Evolutionary conservation across 1,140 invertebrate genomes (phyloP).

Genomic region (Procambarus virginalis): DNA sequence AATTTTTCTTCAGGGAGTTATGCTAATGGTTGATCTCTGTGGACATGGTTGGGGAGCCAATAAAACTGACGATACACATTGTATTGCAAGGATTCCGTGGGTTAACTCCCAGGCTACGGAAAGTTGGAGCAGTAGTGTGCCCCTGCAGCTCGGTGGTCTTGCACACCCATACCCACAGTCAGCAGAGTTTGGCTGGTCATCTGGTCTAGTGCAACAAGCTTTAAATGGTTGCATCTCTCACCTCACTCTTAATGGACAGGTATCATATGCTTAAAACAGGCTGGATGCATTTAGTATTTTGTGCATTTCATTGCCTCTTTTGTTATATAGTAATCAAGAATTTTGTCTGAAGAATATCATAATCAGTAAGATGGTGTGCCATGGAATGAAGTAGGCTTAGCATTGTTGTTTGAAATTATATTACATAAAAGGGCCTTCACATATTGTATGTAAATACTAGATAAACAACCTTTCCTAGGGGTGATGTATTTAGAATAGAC

Average conservation of each 20-base stretch:
- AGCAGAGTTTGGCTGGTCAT: conserved; percentile 25
- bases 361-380: too few species aligned
- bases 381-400: too few species aligned
- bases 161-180: conserved; percentile 38
- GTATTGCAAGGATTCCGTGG: conserved; percentile 30
- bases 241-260: conserved; percentile 25
- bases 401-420: too few species aligned
- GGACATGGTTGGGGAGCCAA: neutral
- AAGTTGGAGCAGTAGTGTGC: conserved; percentile 36
- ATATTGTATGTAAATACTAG: too few species aligned
- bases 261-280: neutral
- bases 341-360: too few species aligned
- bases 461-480: too few species aligned
- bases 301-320: too few species aligned
- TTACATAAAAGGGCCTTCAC: too few species aligned
- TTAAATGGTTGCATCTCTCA: conserved; percentile 40
- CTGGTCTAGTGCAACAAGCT: neutral
- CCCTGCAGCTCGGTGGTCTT: conserved; percentile 39
- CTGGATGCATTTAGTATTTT: too few species aligned
- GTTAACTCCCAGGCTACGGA: neutral
- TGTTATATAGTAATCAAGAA: too few species aligned
- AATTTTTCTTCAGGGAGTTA: conserved; percentile 13
- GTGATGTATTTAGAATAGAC: too few species aligned
- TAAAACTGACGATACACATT: conserved; percentile 13
- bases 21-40: conserved; percentile 44